These are phyloP conservation scores for Muscina levida DNA, from an alignment of 2,888 invertebrate species.

Conservation along the genomic window DNA sequence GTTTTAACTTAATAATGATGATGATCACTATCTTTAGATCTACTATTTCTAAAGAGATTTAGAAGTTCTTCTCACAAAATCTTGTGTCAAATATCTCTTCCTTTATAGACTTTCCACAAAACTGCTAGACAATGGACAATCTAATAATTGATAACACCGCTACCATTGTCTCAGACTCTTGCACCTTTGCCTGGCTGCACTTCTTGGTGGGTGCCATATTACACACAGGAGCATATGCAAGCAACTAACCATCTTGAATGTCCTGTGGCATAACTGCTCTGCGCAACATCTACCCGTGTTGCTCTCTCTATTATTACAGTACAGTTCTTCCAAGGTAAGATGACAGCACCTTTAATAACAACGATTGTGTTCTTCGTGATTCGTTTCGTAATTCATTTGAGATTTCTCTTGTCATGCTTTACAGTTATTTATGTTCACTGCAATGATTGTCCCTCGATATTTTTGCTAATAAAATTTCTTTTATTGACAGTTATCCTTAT, in stretches of 20 bases:
- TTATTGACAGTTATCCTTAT: slow-evolving; percentile 64
- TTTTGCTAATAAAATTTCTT: slow-evolving; percentile 62
- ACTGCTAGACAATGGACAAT: slow-evolving; percentile 13
- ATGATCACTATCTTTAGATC: too few species aligned
- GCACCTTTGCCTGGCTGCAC: slow-evolving; percentile 30
- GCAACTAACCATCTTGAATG: slow-evolving; percentile 52
- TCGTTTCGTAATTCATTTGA: slow-evolving; percentile 47
- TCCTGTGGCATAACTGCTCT: slow-evolving; percentile 16
- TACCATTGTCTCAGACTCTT: not conserved
- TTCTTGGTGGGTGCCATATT: slow-evolving; percentile 60
- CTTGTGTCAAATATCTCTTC: not conserved
- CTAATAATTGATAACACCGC: slow-evolving; percentile 24
- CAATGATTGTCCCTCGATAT: slow-evolving; percentile 49
- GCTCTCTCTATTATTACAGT: not conserved
- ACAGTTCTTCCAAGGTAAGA: slow-evolving; percentile 9
- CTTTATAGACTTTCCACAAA: not conserved
- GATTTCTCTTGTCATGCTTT: slow-evolving; percentile 63
- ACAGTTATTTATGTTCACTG: slow-evolving; percentile 67
- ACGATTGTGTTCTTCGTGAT: slow-evolving; percentile 43
- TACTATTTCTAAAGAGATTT: too few species aligned
- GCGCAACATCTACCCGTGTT: slow-evolving; percentile 9
- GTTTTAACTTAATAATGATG: too few species aligned
- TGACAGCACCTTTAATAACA: slow-evolving; percentile 51
- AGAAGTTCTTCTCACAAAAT: not conserved
- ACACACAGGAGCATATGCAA: slow-evolving; percentile 28